Evolutionary conservation across 2,113 vertebrate species (phyloP).

Genomic region (rat (Rattus norvegicus)): GRCr8 NC_086032.1:87623001-87623500

Average conservation of each 20-base stretch:
- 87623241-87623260: background rate
- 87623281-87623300: background rate
- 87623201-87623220: background rate
- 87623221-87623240: rapidly evolving
- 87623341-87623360: background rate
- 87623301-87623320: no score
- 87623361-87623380: background rate
- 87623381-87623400: no score
- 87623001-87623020: no score
- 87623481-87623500: background rate
- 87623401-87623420: background rate
- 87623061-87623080: background rate
- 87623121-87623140: background rate
- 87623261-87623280: background rate
- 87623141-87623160: rapidly evolving
- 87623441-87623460: background rate
- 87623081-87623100: background rate
- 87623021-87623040: no score
- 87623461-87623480: rapidly evolving
- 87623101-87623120: background rate
- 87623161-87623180: background rate
- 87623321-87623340: background rate
- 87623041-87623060: no score
- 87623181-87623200: background rate
- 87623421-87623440: background rate